Evolutionary conservation across 2,113 vertebrate genomes (phyloP).

Genomic region (Silurus asotus): DNA sequence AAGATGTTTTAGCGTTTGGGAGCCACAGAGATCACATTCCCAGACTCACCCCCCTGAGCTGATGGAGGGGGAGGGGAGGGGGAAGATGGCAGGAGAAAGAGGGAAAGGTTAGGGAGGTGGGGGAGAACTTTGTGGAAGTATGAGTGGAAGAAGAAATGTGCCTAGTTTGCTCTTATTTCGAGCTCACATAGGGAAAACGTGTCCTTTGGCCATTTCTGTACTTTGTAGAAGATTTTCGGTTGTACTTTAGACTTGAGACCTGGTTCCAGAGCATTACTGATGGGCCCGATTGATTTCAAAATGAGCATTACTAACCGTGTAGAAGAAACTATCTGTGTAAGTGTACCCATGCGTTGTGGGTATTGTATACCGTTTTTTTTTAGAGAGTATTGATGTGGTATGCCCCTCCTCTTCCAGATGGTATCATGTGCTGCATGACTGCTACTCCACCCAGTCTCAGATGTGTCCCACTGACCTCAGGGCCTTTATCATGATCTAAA

Average conservation of each 20-base stretch:
- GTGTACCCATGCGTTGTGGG: slow-evolving; percentile 1
- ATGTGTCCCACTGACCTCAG: slow-evolving; percentile 12
- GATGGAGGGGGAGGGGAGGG: slow-evolving; percentile 10
- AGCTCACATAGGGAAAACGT: neutral
- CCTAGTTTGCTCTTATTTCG: slow-evolving; percentile 1
- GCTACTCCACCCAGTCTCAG: slow-evolving; percentile 17
- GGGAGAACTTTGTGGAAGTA: neutral
- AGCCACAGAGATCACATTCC: slow-evolving; percentile 55
- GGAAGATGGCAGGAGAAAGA: neutral
- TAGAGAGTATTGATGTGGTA: slow-evolving; percentile 18
- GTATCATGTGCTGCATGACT: slow-evolving; percentile 31
- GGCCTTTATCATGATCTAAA: slow-evolving; percentile 4
- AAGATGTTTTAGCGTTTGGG: slow-evolving; percentile 50
- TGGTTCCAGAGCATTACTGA: slow-evolving; percentile 9
- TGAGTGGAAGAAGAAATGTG: slow-evolving; percentile 15
- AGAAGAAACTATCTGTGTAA: slow-evolving; percentile 14
- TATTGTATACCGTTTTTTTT: slow-evolving; percentile 4
- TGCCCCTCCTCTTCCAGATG: slow-evolving; percentile 23
- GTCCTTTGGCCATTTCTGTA: neutral
- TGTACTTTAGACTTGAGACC: neutral
- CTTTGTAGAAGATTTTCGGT: neutral
- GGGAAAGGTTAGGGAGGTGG: neutral
- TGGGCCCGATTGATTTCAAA: slow-evolving; percentile 32
- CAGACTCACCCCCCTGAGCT: slow-evolving; percentile 48
- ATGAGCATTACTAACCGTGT: slow-evolving; percentile 6